Evolutionary conservation across 2,888 invertebrate genomes (phyloP), one percentile per base, ranked within the genome.

Genomic region (Eupithecia abbreviata): DNA sequence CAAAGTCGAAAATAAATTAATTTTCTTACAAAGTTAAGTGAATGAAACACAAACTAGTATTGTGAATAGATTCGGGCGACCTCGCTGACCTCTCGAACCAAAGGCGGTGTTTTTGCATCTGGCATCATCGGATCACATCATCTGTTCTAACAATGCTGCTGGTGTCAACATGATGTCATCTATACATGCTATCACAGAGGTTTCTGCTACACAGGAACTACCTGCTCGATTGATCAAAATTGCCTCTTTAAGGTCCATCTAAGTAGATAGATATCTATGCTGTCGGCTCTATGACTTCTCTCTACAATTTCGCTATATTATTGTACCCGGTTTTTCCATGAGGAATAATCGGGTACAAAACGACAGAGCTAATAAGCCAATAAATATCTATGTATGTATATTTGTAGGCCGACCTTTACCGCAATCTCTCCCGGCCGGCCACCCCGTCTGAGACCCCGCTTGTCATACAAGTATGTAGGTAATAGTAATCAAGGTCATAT

Each of bases 41-140:
- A 41, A 42, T 42, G 42, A 66, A 9, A 15, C 66, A 66, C 15
- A 7, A 15, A 66, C 15, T 15, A 41, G 13, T 71, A 71, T 73
- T 77, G 55, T 71, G 72, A 73, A 58, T 71, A 67, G 73, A 67
- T 73, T 76, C 1, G 66, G 42, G 7, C 41, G 70, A 18, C 58
- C 65, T 73, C 58, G 55, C 42, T 42, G 71, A 73, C 73, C 76
- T 76, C 66, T 42, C 66, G 66, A 42, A 42, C 18, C 13, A 45
- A 58, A 41, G 62, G 30, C 62, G 30, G 62, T 62, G 13, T 66
- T 66, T 66, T 66, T 66, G 66, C 42, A 66, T 41, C 66, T 66
- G 66, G 66, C 66, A 66, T 42, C 42, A 42, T 42, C 62, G 3
- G 62, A 66, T 66, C 66, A 66, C 66, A 62, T 62, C 66, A 42